These are phyloP conservation scores for Syrrhaptes paradoxus DNA, from an alignment of 2,113 vertebrate genomes.

Conservation along the genomic window DNA sequence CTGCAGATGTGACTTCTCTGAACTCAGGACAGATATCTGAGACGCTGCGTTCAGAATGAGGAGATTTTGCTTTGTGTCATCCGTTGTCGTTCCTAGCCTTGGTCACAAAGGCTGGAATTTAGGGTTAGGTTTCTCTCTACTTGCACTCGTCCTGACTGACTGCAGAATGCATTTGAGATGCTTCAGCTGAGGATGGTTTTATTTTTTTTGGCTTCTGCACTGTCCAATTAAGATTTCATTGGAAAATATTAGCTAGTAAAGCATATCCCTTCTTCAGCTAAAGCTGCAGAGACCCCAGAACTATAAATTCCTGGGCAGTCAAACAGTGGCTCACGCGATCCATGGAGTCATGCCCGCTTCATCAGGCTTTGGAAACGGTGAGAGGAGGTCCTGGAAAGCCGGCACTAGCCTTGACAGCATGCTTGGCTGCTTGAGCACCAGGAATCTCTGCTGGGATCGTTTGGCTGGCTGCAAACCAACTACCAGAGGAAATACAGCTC, in stretches of 20 bases:
- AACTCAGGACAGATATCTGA: not conserved
- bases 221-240: not conserved
- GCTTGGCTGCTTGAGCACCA: not conserved
- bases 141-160: not conserved
- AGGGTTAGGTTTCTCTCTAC: not conserved
- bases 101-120: not conserved
- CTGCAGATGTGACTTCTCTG: not conserved
- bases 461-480: conserved; percentile 1
- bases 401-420: not conserved
- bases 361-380: not conserved
- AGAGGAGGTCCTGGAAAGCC: conserved; percentile 17
- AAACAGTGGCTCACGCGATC: conserved; percentile 25
- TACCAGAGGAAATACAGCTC: not conserved
- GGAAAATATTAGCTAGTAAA: not conserved
- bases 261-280: not conserved
- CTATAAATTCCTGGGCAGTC: not conserved
- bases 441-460: not conserved
- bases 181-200: not conserved
- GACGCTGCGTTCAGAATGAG: not conserved
- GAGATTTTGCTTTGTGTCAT: not conserved
- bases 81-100: not conserved
- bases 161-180: not conserved
- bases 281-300: not conserved
- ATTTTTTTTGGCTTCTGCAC: not conserved
- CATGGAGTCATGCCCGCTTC: not conserved